Evolutionary conservation across 2,113 vertebrate species (phyloP), one percentile per base, ranked within the genome.

Genomic region (Aegithalos caudatus): DNA sequence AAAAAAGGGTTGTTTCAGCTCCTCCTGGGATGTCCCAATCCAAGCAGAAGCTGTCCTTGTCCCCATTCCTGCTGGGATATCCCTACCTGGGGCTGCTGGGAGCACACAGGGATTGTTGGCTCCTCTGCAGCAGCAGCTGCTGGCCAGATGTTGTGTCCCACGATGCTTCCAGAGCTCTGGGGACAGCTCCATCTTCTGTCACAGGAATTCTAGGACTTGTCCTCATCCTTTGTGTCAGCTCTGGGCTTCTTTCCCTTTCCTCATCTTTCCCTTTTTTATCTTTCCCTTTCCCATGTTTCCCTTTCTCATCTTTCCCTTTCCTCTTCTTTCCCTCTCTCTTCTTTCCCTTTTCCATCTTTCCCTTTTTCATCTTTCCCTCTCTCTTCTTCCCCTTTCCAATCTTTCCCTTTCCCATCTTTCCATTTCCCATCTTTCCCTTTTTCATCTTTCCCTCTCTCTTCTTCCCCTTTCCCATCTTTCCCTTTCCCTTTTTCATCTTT

Each of bases 111-210:
- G 66, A 6, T 37, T 4, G 16, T 2, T 72, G 28, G 25, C 8
- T 62, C 24, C 11, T n/a, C 31, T 83, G 47, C 28, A 87, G 48
- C 81, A 89, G 50, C 95, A 94, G 65, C 90, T 93, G 95, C 14
- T 28, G 48, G 57, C 84, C 92, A 94, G 78, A 93, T 89, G 83
- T 92, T 86, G 54, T 35, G 73, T 74, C 78, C 90, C 51, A 51
- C 33, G 5, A 35, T 4, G 35, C 42, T 82, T 33, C 48, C 78
- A 89, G 65, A 62, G 44, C 60, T 60, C 47, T 12, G 56, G 56
- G 65, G 84, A 86, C 87, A 71, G 47, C 28, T 89, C 24, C 61
- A 84, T 69, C 86, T 33, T 44, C 8, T 62, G 60, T 19, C 47
- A 51, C 47, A 33, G 24, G 20, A 28, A 12, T 73, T 61, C 50